phyloP scores from a whole-genome alignment of 2,888 invertebrate species.

The Dichetophora obliterata region DNA sequence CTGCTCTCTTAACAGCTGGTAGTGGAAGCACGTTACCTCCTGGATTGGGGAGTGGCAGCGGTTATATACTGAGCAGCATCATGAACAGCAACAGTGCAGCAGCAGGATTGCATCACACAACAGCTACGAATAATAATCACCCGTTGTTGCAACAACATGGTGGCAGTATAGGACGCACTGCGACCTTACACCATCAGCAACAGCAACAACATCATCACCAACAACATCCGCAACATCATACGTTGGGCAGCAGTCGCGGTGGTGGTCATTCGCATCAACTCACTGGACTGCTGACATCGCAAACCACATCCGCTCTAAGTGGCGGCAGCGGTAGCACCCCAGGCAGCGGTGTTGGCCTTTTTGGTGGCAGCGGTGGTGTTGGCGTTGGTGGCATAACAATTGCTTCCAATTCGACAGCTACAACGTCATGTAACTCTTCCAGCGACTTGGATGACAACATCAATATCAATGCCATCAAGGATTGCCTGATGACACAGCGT shows the following conservation, averaged over 20 bases:
- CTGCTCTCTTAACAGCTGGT: slow-evolving; percentile 43
- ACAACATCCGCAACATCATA: slow-evolving; percentile 44
- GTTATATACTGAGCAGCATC: slow-evolving; percentile 61
- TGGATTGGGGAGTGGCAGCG: slow-evolving; percentile 62
- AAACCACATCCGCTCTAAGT: slow-evolving; percentile 54
- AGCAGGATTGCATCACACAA: slow-evolving; percentile 41
- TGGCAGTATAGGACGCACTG: slow-evolving; percentile 49
- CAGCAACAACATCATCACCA: slow-evolving; percentile 55
- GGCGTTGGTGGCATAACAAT: slow-evolving; percentile 45
- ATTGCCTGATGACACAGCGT: slow-evolving; percentile 87
- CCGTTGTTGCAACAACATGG: slow-evolving; percentile 12
- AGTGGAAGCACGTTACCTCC: slow-evolving; percentile 62
- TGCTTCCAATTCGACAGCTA: slow-evolving; percentile 57
- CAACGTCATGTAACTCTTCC: slow-evolving; percentile 65
- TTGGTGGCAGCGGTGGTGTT: slow-evolving; percentile 55
- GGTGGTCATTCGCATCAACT: slow-evolving; percentile 43
- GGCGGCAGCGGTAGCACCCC: slow-evolving; percentile 54
- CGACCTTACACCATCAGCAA: slow-evolving; percentile 43
- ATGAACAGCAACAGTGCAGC: slow-evolving; percentile 50
- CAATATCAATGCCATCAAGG: slow-evolving; percentile 89
- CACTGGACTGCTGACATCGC: slow-evolving; percentile 50
- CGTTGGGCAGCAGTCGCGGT: slow-evolving; percentile 48
- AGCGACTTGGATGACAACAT: slow-evolving; percentile 72
- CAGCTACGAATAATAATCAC: slow-evolving; percentile 38
- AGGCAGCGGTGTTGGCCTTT: slow-evolving; percentile 56